Evolutionary conservation across 2,888 invertebrate species (phyloP).

Genomic region (Conomelus anceps): DNA sequence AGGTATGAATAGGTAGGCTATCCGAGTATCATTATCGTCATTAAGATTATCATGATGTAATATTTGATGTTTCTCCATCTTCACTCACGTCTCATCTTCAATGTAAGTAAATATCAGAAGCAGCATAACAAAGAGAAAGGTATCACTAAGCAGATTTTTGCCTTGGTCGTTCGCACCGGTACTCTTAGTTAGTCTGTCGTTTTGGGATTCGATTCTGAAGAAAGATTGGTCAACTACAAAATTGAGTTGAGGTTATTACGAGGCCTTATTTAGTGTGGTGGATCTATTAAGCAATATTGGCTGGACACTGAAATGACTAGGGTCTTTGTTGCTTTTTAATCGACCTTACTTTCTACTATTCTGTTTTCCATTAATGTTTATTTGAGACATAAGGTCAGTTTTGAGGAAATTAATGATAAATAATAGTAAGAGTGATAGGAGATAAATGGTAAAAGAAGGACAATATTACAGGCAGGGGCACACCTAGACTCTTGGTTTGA

Average conservation of each 20-base stretch:
- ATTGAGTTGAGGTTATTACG: not conserved
- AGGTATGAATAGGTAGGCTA: not conserved
- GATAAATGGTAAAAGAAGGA: too few species aligned
- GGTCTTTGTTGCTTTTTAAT: not conserved
- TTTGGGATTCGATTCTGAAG: not conserved
- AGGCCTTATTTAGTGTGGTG: not conserved
- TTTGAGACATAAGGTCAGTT: too few species aligned
- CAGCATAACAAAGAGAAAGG: not conserved
- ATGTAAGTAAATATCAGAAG: not conserved
- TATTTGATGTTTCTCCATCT: not conserved
- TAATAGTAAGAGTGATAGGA: too few species aligned
- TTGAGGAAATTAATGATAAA: too few species aligned
- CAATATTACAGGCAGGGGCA: too few species aligned
- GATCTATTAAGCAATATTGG: not conserved
- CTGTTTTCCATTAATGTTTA: too few species aligned
- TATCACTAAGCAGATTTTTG: not conserved
- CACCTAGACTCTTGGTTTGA: too few species aligned
- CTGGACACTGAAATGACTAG: not conserved
- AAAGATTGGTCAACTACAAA: not conserved
- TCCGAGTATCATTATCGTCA: not conserved
- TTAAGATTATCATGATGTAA: not conserved
- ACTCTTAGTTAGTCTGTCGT: not conserved
- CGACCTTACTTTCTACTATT: not conserved
- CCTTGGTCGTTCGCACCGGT: not conserved
- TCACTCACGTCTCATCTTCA: not conserved